Percentiles rank a stretch among this genome's conserved stretches.
These are phyloP conservation scores for Urocitellus parryii DNA, from an alignment of 2,113 vertebrate genomes.

Conservation along the genomic window DNA sequence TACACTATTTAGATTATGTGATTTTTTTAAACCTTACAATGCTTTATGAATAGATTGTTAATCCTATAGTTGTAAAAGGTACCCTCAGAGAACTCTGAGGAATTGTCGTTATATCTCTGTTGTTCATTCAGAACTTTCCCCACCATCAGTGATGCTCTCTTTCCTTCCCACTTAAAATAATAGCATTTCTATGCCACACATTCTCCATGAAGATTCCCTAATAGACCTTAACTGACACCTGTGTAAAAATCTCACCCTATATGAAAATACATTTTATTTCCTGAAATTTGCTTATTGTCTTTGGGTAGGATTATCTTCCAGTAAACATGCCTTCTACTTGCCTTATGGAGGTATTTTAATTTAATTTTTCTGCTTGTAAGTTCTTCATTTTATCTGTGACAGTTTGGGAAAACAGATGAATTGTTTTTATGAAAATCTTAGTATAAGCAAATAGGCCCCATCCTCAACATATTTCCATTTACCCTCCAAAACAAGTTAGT, in stretches of 20 bases:
- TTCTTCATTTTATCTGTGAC: neutral
- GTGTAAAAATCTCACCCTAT: neutral
- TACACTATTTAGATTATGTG: neutral
- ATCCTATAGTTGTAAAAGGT: neutral
- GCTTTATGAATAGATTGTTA: neutral
- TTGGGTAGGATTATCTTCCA: neutral
- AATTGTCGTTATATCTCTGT: neutral
- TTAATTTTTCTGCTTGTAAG: neutral
- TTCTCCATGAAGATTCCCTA: neutral
- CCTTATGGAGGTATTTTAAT: neutral
- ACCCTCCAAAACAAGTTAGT: neutral
- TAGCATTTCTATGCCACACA: neutral
- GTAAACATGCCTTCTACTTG: neutral
- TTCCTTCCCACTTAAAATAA: neutral
- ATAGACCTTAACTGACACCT: neutral
- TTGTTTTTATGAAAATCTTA: neutral
- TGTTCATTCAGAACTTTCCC: neutral
- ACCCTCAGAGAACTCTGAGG: neutral
- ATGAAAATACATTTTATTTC: neutral
- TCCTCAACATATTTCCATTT: neutral
- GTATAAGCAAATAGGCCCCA: neutral
- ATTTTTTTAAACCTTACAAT: neutral
- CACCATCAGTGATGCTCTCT: fast-evolving
- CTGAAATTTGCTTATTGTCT: neutral
- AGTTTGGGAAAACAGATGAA: neutral